Evolutionary conservation across 2,797 vertebrate genomes (phyloP), one percentile per base, ranked within the genome.

Genomic region (Phalanger gymnotis): DNA sequence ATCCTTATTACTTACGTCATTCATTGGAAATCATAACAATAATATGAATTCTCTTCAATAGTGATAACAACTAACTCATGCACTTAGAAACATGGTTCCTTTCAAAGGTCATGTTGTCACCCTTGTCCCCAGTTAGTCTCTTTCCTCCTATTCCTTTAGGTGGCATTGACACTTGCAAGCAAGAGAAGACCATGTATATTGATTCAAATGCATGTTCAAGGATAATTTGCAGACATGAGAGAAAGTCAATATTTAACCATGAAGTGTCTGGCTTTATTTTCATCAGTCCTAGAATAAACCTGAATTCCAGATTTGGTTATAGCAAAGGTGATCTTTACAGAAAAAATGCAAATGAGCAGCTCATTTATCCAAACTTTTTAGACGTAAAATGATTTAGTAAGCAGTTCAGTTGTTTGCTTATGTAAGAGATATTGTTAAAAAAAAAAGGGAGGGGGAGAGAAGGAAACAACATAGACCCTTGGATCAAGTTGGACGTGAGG

Each of bases 181-280:
- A 47, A 96, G 81, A 94, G 52, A 30, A 53, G 52, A 30, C 90
- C 40, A 61, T 0, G 52, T 0, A 7, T 1, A 47, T 34, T 93
- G 53, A 54, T 94, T 94, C 11, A 53, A 92, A 90, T 53, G 92
- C 0, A 52, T 7, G 89, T 28, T 91, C 52, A 96, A 52, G 94
- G 54, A 91, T 89, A 93, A 92, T 28, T n/a, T 30, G 93, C 13
- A 52, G 47, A 56, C 94, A 95, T 22, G 0, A 95, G 61, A 87
- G 58, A 94, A 73, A 27, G 30, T 5, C 30, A 87, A 91, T 54
- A 81, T 81, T n/a, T 91, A 91, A 91, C 16, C 51, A 73, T 1
- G 34, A 66, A 93, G 92, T 22, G 87, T 94, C 90, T 91, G 53
- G 73, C 73, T 53, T 96, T 93, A 90, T 96, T 55, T 93, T 30